Base-by-base conservation (phyloP, 37 sponge, comb jelly and placozoan genomes). In the Beroe forskalii region DNA sequence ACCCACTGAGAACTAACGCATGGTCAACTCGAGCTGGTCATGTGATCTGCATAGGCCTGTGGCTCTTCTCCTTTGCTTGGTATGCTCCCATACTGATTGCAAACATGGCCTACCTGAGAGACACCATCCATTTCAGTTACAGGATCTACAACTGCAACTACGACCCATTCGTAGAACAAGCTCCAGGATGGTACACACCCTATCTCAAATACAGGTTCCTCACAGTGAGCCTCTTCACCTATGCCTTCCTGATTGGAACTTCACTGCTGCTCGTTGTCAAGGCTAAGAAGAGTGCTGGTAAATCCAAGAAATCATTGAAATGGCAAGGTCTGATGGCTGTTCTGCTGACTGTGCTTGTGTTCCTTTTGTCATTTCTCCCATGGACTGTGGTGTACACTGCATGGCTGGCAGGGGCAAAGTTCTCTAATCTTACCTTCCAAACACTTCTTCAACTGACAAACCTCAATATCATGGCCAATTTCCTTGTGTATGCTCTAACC, bases 391-490 rank as follows among this genome's bases (percentile, higher is more conserved):
- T 63, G 17, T 63, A 28, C 30, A 27, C 28, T 22, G 66, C 28
- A 22, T 28, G 24, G 66, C 3, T 63, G 3, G 30, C 30, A 27
- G 66, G 66, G 17, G 24, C 30, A 6, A 22, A 63, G 27, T 63
- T 28, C 27, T 22, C 22, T n/a, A 63, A 63, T 27, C 4, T 27
- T 23, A 63, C 66, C 24, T 27, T 63, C 30, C 66, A 27, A 27
- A 27, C 27, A 24, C 4, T 23, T 6, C 27, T 63, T 6, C 24
- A 63, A 63, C 66, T 63, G 17, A 22, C 24, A 63, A 63, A 63
- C 66, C 66, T 63, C 4, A 63, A 63, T 63, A 27, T 63, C 3
- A 63, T 63, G 66, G 66, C 66, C 66, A 63, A 63, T 23, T 63
- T 63, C 27, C 17, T 24, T 27, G 17, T 63, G 4, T 63, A 63